phyloP scores from a whole-genome alignment of 2,888 invertebrate species.

The Exephanes ischioxanthus region DNA sequence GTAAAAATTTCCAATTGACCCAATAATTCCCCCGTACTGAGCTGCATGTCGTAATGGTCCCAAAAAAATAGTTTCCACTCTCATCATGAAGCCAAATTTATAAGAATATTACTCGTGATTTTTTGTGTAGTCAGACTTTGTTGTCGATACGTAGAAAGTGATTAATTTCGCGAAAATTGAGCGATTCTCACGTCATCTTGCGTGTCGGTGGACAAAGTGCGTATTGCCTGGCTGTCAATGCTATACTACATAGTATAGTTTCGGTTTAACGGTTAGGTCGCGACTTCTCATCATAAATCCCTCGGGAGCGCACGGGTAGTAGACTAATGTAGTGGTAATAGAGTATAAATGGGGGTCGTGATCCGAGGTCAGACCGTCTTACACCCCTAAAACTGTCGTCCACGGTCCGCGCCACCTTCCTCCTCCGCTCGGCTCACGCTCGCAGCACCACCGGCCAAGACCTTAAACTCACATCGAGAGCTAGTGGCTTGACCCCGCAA shows the following conservation, averaged over 20 bases:
- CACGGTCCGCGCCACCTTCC: constrained; percentile 75
- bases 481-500: constrained; percentile 62
- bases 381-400: constrained; percentile 83
- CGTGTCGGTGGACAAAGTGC: constrained; percentile 48
- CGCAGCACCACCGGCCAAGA: constrained; percentile 78
- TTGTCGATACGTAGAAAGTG: neutral
- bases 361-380: constrained; percentile 84
- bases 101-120: neutral
- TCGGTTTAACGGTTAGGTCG: constrained; percentile 78
- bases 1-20: neutral
- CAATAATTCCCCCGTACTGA: neutral
- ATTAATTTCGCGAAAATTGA: neutral
- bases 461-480: constrained; percentile 82
- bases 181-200: constrained; percentile 17
- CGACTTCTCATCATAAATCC: constrained; percentile 83
- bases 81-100: neutral
- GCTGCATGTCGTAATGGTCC: too few relatives aligned
- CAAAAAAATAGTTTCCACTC: neutral
- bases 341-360: constrained; percentile 84
- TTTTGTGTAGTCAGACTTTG: neutral
- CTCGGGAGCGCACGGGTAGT: constrained; percentile 68
- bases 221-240: constrained; percentile 62
- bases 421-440: constrained; percentile 54
- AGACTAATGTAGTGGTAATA: constrained; percentile 85
- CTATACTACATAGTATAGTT: constrained; percentile 73